A percentile compares a stretch with the other conserved stretches of the same genome.
These are phyloP conservation scores for Drosophila chauvacae DNA, from an alignment of 1,140 invertebrate species.

Conservation along the genomic window DNA sequence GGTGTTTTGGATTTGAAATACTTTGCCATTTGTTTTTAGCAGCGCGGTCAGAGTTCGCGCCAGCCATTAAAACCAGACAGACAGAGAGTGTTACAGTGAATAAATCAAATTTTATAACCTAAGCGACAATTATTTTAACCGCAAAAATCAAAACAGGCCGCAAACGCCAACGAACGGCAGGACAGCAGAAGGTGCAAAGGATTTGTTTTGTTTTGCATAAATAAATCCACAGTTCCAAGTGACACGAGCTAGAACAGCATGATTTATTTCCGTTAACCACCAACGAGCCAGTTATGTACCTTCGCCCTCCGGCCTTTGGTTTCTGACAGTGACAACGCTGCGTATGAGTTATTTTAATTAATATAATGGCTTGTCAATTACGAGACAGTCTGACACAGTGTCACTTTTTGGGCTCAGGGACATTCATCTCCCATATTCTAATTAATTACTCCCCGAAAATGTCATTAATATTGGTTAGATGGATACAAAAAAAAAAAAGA, in stretches of 20 bases:
- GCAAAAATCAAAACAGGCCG: conserved; percentile 61
- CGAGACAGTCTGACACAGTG: conserved; percentile 57
- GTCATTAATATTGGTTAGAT: conserved; percentile 58
- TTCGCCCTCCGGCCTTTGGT: background rate
- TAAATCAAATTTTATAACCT: conserved; percentile 80
- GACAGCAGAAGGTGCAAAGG: conserved; percentile 15
- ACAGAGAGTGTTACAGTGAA: conserved; percentile 34
- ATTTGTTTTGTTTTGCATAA: conserved; percentile 41
- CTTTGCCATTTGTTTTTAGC: conserved; percentile 40
- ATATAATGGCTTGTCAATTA: conserved; percentile 82
- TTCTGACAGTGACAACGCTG: conserved; percentile 27
- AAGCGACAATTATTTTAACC: conserved; percentile 73
- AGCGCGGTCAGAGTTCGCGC: conserved; percentile 20
- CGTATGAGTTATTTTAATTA: conserved; percentile 82
- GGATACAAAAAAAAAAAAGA: background rate
- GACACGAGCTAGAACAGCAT: conserved; percentile 44
- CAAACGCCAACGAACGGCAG: conserved; percentile 33
- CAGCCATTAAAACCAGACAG: conserved; percentile 59
- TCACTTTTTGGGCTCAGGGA: conserved; percentile 46
- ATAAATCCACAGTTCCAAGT: conserved; percentile 65
- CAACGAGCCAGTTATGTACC: background rate
- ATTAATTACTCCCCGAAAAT: conserved; percentile 66
- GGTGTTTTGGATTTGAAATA: conserved; percentile 36
- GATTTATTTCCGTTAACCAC: conserved; percentile 59
- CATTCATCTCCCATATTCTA: conserved; percentile 47